Percentiles rank a stretch among this genome's conserved stretches.
These are phyloP conservation scores for Discoglossus pictus DNA, from an alignment of 2,797 vertebrate species.

Conservation along the genomic window DNA sequence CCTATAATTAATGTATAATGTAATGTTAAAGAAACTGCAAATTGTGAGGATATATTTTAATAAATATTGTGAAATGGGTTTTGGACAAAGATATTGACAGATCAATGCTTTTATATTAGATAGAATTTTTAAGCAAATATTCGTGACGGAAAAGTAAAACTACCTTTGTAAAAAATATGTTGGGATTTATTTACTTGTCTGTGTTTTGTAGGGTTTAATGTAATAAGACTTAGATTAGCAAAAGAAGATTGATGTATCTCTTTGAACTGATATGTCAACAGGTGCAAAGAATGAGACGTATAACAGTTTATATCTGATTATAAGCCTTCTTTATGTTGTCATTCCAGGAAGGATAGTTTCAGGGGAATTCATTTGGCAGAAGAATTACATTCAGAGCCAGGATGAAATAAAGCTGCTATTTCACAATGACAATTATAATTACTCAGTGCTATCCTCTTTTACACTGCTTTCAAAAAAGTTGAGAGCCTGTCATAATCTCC, in stretches of 20 bases:
- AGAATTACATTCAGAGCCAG: conserved; percentile 32
- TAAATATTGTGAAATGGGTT: too few relatives aligned
- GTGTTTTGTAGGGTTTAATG: conserved; percentile 37
- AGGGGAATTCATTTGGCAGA: conserved; percentile 47
- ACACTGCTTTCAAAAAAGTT: conserved; percentile 20
- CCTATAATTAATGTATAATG: too few relatives aligned
- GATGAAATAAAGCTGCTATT: conserved; percentile 43
- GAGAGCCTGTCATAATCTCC: too few relatives aligned
- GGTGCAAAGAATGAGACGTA: conserved; percentile 39
- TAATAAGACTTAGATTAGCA: conserved; percentile 29
- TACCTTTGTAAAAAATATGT: conserved; percentile 12
- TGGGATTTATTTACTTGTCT: conserved; percentile 24
- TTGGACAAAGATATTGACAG: too few relatives aligned
- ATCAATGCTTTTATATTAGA: too few relatives aligned
- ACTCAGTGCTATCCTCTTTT: conserved; percentile 21
- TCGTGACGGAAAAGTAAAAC: conserved; percentile 25
- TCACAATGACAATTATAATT: conserved; percentile 46
- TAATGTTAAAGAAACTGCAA: too few relatives aligned
- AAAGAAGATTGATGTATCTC: conserved; percentile 35
- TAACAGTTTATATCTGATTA: conserved; percentile 46
- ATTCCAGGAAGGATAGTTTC: conserved; percentile 46
- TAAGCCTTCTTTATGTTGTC: conserved; percentile 45
- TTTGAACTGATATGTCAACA: conserved; percentile 47
- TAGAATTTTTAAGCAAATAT: conserved; percentile 16
- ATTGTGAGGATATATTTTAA: too few relatives aligned